Base-by-base conservation (phyloP, 1,140 invertebrate genomes). In the Camponotus pennsylvanicus region DNA sequence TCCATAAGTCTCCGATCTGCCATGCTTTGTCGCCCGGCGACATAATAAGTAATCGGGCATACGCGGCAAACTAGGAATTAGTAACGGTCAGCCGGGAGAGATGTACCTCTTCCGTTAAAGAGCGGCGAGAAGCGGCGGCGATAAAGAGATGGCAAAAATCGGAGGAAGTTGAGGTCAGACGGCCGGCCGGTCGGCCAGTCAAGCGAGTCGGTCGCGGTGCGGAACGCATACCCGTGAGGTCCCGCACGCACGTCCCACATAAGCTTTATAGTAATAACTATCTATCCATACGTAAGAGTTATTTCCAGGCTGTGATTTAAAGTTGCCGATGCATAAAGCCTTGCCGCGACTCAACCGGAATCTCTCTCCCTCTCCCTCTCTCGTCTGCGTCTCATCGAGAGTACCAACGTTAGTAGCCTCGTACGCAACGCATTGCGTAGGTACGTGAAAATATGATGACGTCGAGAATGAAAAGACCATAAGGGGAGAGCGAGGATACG, bases 251-350 rank as follows among this genome's bases (percentile, higher is more conserved):
- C 87, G 88, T 88, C 70, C 85, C 79, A 70, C 69, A 83, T 67
- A 69, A 90, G 86, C 87, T 87, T 89, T 84, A 77, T 77, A 88
- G 85, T 88, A 90, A 90, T 88, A 88, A 76, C 85, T 82, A 89
- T 91, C 88, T 86, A 90, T 90, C 88, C 86, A 61, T 91, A 85
- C 84, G 64, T 83, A 88, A 92, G 49, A 52, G 85, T 92, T 92
- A 91, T 91, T 92, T 90, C 83, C 85, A 88, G 77, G 11, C 71
- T 57, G 79, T 92, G 91, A 91, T 92, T 92, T 90, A 89, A 91
- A 87, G 73, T 91, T 92, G 86, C 84, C 89, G 85, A 89, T 87
- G 86, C 89, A 90, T 91, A 90, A 91, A 90, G 75, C 61, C 61
- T 32, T 61, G 52, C 34, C 63, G 59, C 42, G 66, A 59, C 79